Evolutionary conservation across 37 sponge, comb jelly and placozoan species (phyloP), one percentile per base, ranked within the genome.

Genomic region (Halichondria panicea): DNA sequence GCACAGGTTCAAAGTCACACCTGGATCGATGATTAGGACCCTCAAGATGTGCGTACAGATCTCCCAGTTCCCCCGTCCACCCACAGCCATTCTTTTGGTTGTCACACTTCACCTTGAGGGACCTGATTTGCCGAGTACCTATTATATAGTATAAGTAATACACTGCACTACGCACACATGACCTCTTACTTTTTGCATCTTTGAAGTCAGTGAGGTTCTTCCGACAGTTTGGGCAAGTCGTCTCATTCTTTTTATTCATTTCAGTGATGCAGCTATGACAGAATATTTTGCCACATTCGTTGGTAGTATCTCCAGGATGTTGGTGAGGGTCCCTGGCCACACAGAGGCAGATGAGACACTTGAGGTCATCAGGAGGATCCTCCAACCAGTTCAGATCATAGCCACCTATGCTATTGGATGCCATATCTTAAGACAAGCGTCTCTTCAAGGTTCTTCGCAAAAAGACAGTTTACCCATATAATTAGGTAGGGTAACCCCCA

Each of bases 251-350:
- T 18, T 44, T 53, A 55, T 36, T 28, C 38, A n/a, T n/a, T n/a
- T 78, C 32, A 9, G 28, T 38, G 31, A 67, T 9, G 39, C 78
- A 78, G 27, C 39, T 21, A 6, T 44, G 54, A 42, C 78, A 78
- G 78, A 55, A 78, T 22, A 67, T 34, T 68, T 66, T 78, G 32
- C 67, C 78, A 78, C 78, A 78, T n/a, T n/a, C n/a, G 56, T 55
- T 60, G 34, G 21, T 25, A 18, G 11, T 34, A 32, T 71, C 34
- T n/a, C n/a, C n/a, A n/a, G n/a, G n/a, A n/a, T n/a, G n/a, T n/a
- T n/a, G n/a, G n/a, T n/a, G 50, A 13, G 66, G 66, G 66, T 52
- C 66, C 31, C 36, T 35, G 24, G 66, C 77, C 13, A 36, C 48
- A 15, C 28, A 22, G 24, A 76, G 30, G 31, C 76, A 76, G 41